phyloP scores from a whole-genome alignment of 2,113 vertebrate species.

The Pongo abelii region DNA sequence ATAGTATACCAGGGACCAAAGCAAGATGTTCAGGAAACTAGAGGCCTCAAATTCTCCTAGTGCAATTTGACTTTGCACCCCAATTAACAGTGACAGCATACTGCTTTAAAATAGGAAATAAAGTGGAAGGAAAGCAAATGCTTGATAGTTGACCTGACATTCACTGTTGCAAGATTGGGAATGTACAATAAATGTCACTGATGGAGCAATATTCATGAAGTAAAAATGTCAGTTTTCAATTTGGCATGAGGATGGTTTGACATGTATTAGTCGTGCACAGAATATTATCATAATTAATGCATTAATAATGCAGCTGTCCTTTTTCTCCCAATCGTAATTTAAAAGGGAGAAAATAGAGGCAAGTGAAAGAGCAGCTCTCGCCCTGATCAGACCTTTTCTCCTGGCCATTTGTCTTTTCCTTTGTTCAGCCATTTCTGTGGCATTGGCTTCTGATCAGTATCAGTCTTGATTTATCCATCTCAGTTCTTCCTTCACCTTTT shows the following conservation, averaged over 20 bases:
- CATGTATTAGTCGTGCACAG: constrained; percentile 66
- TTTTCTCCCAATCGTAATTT: constrained; percentile 42
- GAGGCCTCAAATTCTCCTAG: not conserved
- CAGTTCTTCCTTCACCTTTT: not conserved
- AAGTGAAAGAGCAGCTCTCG: constrained; percentile 18
- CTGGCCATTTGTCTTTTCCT: not conserved
- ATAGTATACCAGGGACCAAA: not conserved
- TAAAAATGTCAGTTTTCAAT: constrained; percentile 82
- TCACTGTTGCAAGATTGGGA: constrained; percentile 79
- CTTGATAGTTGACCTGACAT: constrained; percentile 83
- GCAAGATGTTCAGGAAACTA: not conserved
- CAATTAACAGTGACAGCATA: constrained; percentile 77
- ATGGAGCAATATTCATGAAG: constrained; percentile 79
- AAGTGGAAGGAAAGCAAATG: constrained; percentile 71
- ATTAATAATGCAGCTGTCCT: constrained; percentile 73
- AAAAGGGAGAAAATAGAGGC: constrained; percentile 40
- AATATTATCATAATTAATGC: constrained; percentile 80
- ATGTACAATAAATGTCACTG: constrained; percentile 84
- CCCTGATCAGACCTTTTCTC: not conserved
- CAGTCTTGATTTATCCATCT: not conserved
- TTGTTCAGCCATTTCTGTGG: not conserved
- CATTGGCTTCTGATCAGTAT: not conserved
- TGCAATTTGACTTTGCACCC: constrained; percentile 73
- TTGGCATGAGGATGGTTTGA: constrained; percentile 74
- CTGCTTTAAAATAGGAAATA: constrained; percentile 75